These are phyloP conservation scores for Drosophila anomelani DNA, from an alignment of 2,888 invertebrate species.

Conservation along the genomic window DNA sequence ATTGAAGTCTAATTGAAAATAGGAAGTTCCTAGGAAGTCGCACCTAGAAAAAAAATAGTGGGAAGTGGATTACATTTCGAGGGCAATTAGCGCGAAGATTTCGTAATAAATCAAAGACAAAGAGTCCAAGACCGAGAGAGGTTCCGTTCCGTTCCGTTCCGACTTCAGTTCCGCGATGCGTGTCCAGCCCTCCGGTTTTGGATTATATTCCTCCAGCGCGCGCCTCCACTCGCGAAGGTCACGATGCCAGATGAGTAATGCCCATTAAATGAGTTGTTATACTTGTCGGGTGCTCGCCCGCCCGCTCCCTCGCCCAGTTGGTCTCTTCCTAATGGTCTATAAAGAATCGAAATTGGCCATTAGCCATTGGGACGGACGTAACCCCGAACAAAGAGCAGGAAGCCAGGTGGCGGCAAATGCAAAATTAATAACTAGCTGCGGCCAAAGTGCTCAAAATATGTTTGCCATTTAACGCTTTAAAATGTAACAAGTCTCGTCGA, in stretches of 20 bases:
- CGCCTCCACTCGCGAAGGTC: constrained; percentile 57
- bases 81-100: constrained; percentile 52
- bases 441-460: constrained; percentile 17
- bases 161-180: constrained; percentile 71
- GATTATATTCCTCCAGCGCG: constrained; percentile 6
- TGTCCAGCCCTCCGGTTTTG: constrained; percentile 59
- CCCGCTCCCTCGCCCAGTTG: background rate
- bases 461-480: constrained; percentile 46
- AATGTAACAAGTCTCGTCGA: constrained; percentile 40
- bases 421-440: constrained; percentile 28
- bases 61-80: constrained; percentile 73
- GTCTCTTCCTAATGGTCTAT: constrained; percentile 66
- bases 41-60: constrained; percentile 36
- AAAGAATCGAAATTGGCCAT: constrained; percentile 63
- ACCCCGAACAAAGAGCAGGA: constrained; percentile 45
- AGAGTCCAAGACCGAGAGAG: constrained; percentile 22
- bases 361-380: constrained; percentile 46
- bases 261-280: constrained; percentile 63
- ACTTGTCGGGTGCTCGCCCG: constrained; percentile 25
- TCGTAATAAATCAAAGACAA: constrained; percentile 67
- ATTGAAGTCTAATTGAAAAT: constrained; percentile 74
- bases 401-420: constrained; percentile 25
- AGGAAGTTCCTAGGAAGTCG: constrained; percentile 60
- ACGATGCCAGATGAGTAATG: constrained; percentile 56
- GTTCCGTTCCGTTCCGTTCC: constrained; percentile 69